These are phyloP conservation scores for Trochalopteron elliotii DNA, from an alignment of 2,113 vertebrate species.

Conservation along the genomic window DNA sequence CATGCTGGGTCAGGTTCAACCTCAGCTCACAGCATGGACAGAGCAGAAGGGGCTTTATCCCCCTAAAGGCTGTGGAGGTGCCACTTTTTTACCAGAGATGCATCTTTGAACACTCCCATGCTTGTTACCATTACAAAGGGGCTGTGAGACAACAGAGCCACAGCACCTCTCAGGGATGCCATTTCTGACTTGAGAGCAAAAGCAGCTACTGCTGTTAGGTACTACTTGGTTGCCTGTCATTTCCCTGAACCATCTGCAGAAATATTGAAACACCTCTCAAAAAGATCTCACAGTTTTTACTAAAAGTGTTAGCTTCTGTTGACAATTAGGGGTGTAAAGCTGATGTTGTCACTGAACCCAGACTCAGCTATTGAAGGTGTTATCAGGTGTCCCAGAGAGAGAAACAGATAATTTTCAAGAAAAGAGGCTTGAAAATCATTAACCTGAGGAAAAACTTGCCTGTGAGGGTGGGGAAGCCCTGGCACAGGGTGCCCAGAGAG, in stretches of 20 bases:
- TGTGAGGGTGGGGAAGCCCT: not conserved
- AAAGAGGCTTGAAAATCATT: not conserved
- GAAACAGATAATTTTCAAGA: not conserved
- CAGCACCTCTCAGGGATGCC: not conserved
- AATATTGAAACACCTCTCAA: not conserved
- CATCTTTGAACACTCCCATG: not conserved
- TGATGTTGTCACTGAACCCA: not conserved
- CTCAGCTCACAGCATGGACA: not conserved
- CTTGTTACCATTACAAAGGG: not conserved
- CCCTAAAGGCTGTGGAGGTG: rapidly evolving
- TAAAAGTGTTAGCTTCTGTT: not conserved
- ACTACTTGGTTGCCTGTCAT: too few relatives aligned
- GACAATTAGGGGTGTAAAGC: not conserved
- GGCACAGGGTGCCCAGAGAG: not conserved
- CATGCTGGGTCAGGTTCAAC: not conserved
- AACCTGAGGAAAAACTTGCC: not conserved
- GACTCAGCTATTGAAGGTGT: not conserved
- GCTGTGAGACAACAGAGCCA: not conserved
- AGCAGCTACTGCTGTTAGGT: not conserved
- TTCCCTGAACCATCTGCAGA: not conserved
- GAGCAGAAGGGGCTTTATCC: not conserved
- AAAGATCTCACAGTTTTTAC: not conserved
- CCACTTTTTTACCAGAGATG: not conserved
- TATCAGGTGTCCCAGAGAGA: not conserved
- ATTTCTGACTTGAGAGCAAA: not conserved